A percentile compares a stretch with the other conserved stretches of the same genome.
These are phyloP conservation scores for Cinara cedri DNA, from an alignment of 2,888 invertebrate species.

Conservation along the genomic window DNA sequence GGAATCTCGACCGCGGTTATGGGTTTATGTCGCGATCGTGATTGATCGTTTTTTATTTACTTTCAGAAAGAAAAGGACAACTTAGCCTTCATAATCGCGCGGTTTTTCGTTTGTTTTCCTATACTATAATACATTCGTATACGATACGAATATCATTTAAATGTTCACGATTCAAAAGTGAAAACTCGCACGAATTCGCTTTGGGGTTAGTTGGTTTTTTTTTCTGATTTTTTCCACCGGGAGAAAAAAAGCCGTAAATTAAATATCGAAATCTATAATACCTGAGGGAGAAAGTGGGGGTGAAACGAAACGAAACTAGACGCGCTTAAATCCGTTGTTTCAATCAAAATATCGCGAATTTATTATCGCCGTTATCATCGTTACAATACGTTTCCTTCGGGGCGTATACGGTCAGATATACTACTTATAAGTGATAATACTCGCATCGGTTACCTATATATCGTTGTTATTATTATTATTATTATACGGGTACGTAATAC, in stretches of 20 bases:
- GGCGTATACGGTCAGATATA: no score
- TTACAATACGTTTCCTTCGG: conserved; percentile 21
- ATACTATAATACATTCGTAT: no score
- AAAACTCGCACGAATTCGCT: conserved; percentile 40
- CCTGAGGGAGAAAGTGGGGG: neutral
- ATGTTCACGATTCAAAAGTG: conserved; percentile 46
- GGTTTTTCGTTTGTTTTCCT: conserved; percentile 43
- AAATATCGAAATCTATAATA: conserved; percentile 3
- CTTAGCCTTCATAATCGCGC: conserved; percentile 37
- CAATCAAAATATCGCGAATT: conserved; percentile 19
- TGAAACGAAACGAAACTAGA: no score
- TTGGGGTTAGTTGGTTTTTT: conserved; percentile 13
- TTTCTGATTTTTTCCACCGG: no score
- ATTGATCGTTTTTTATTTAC: no score
- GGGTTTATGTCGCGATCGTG: no score
- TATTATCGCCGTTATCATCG: neutral
- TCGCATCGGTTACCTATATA: no score
- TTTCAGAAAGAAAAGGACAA: no score
- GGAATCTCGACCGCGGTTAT: no score
- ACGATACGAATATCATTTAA: no score
- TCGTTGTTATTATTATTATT: no score
- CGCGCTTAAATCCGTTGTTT: conserved; percentile 10
- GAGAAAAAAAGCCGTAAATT: neutral
- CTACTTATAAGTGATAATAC: no score
- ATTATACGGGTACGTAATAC: conserved; percentile 5